A percentile compares a stretch with the other conserved stretches of the same genome.
Evolutionary conservation across 23 tunicate species (phyloP).

Genomic region (Halocynthia aurantium): DNA sequence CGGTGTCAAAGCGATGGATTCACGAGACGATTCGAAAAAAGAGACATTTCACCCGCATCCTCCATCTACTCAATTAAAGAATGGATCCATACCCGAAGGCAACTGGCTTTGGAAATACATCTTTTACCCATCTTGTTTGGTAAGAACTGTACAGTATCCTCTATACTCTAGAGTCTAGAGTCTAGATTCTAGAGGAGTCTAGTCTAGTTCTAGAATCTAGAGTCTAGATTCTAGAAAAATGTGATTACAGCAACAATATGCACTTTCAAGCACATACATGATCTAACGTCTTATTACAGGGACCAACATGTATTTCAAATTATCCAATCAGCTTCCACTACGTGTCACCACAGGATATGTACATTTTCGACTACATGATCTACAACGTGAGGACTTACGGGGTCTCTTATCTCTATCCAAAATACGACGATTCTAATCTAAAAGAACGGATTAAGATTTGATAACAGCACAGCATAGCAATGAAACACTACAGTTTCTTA

Average conservation of each 20-base stretch:
- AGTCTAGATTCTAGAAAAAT: too few species aligned
- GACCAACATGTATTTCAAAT: constrained; percentile 44
- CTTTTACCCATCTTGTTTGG: constrained; percentile 36
- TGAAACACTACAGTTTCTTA: too few species aligned
- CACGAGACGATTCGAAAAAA: constrained; percentile 23
- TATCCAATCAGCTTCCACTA: constrained; percentile 63
- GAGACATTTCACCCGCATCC: constrained; percentile 49
- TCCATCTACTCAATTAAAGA: constrained; percentile 33
- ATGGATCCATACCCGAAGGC: constrained; percentile 13
- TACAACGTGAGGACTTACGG: constrained; percentile 30
- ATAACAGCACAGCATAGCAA: too few species aligned
- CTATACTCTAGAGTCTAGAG: too few species aligned
- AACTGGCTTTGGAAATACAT: constrained; percentile 60
- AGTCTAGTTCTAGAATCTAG: too few species aligned
- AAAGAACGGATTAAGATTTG: too few species aligned
- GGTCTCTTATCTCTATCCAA: neutral
- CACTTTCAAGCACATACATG: too few species aligned
- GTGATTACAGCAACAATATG: too few species aligned
- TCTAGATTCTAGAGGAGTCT: too few species aligned
- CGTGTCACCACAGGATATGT: constrained; percentile 47
- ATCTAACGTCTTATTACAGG: constrained; percentile 19
- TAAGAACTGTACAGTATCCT: too few species aligned
- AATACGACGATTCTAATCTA: neutral
- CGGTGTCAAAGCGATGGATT: constrained; percentile 55
- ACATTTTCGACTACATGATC: constrained; percentile 31